These are phyloP conservation scores for Apamea crenata DNA, from an alignment of 2,888 invertebrate genomes.

Conservation along the genomic window DNA sequence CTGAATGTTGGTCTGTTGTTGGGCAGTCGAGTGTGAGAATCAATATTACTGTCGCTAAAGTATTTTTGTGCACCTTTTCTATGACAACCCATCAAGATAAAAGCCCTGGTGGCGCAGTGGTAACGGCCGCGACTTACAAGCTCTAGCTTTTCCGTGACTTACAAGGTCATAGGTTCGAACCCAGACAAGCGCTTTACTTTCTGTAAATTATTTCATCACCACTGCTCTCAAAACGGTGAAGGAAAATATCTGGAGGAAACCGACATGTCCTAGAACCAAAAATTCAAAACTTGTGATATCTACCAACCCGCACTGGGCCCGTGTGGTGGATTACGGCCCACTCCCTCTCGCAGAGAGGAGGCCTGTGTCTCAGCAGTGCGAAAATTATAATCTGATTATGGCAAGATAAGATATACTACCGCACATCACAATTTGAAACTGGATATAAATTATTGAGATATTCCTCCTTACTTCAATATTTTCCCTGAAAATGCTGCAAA, in stretches of 20 bases:
- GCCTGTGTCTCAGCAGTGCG: background rate
- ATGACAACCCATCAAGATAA: background rate
- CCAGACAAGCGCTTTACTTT: background rate
- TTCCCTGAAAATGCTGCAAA: background rate
- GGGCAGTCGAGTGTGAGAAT: slow-evolving; percentile 34
- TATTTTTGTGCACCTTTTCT: background rate
- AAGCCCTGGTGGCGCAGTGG: background rate
- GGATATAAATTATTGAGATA: background rate
- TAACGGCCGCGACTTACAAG: background rate
- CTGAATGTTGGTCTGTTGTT: slow-evolving; percentile 42
- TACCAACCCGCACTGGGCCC: background rate
- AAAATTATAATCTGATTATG: background rate
- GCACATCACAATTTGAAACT: background rate
- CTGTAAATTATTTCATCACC: background rate
- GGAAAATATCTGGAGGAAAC: background rate
- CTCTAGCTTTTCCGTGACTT: background rate
- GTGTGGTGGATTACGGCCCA: background rate
- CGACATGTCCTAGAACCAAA: background rate
- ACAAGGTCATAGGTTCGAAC: background rate
- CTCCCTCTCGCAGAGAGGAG: background rate
- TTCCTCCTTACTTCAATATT: background rate
- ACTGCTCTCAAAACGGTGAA: background rate
- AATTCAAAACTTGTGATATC: background rate
- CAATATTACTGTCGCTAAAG: background rate
- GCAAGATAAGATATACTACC: background rate